Evolutionary conservation across 2,888 invertebrate species (phyloP).

Genomic region (Stegana nigrithorax): DNA sequence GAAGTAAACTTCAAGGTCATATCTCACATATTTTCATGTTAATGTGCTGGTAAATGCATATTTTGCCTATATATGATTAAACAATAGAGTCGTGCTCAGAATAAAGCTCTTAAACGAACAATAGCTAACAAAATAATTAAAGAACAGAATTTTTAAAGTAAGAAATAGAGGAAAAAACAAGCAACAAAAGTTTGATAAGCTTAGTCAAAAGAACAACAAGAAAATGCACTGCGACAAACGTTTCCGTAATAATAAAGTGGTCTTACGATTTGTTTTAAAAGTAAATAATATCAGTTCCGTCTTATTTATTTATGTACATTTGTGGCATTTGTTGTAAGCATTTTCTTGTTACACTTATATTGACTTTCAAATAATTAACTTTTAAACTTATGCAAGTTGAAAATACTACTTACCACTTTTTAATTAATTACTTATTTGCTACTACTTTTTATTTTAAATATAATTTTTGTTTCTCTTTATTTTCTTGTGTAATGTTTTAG

Average conservation of each 20-base stretch:
- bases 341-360: neutral
- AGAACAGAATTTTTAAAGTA: constrained; percentile 40
- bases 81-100: constrained; percentile 60
- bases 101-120: constrained; percentile 56
- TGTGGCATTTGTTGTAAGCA: neutral
- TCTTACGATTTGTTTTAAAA: neutral
- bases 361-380: constrained; percentile 28
- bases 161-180: constrained; percentile 45
- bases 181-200: constrained; percentile 49
- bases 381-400: constrained; percentile 62
- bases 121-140: constrained; percentile 36
- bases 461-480: constrained; percentile 30
- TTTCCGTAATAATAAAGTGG: constrained; percentile 21
- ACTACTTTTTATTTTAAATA: constrained; percentile 27
- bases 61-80: constrained; percentile 16
- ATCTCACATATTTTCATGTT: constrained; percentile 4
- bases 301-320: neutral
- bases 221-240: constrained; percentile 27
- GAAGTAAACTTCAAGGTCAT: constrained; percentile 20
- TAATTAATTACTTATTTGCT: constrained; percentile 32
- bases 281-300: neutral
- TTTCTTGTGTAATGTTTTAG: constrained; percentile 13
- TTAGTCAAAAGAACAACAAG: constrained; percentile 34
- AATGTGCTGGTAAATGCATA: too few species aligned
- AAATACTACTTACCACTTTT: constrained; percentile 49